Percentiles rank a stretch among this genome's conserved stretches.
phyloP scores from a whole-genome alignment of 2,113 vertebrate species.

The Tupaia tana region DNA sequence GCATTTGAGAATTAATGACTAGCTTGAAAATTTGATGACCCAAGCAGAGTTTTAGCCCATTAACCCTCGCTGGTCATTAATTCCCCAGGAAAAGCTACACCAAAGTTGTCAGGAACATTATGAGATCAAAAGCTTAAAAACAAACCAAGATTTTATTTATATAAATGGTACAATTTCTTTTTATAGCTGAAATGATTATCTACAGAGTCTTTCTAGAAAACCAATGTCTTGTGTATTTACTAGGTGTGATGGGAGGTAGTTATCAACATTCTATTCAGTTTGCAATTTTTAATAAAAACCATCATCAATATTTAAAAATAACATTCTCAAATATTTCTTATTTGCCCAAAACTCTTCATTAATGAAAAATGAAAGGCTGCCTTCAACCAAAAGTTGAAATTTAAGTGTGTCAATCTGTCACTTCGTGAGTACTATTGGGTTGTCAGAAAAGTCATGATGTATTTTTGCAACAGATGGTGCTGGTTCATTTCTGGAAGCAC shows the following conservation, averaged over 20 bases:
- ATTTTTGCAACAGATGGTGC: too few relatives aligned
- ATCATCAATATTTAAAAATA: conserved; percentile 65
- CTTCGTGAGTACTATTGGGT: not conserved
- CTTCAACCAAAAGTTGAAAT: conserved; percentile 66
- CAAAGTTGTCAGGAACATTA: conserved; percentile 11
- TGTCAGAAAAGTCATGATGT: too few relatives aligned
- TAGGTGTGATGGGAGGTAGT: conserved; percentile 48
- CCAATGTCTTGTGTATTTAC: conserved; percentile 75
- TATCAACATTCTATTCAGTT: conserved; percentile 48
- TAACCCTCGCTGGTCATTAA: conserved; percentile 73
- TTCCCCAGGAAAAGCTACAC: conserved; percentile 48
- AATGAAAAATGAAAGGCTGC: conserved; percentile 58
- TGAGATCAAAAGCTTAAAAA: conserved; percentile 72
- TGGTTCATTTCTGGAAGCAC: too few relatives aligned
- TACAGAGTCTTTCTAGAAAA: conserved; percentile 65
- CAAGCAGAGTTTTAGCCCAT: conserved; percentile 67
- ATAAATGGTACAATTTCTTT: conserved; percentile 63
- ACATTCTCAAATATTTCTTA: conserved; percentile 50
- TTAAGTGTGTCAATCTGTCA: conserved; percentile 51
- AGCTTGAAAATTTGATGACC: conserved; percentile 74
- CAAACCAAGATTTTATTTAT: conserved; percentile 75
- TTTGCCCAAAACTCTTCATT: conserved; percentile 55
- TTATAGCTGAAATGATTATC: conserved; percentile 58
- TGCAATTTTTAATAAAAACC: conserved; percentile 58
- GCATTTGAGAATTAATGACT: conserved; percentile 73